Evolutionary conservation across 2,113 vertebrate genomes (phyloP), one percentile per base, ranked within the genome.

Genomic region (Carassius auratus): DNA sequence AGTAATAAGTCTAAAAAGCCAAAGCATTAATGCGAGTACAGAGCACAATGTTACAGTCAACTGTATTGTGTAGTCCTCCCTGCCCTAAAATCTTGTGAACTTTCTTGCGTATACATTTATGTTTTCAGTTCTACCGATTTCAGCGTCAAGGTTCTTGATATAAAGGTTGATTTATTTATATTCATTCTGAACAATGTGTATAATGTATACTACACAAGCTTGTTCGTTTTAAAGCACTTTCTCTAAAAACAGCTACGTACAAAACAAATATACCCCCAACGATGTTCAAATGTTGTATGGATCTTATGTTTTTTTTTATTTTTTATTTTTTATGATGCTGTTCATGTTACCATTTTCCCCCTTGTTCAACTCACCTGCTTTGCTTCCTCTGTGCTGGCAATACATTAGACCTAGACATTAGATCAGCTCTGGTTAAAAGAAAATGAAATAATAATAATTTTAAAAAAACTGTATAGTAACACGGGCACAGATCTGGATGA

Each of bases 401-500:
- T 74, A 77, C 80, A 45, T 45, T 61, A 26, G 33, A 77, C 5
- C 45, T 75, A 38, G 79, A 77, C 50, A 85, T 57, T 78, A 86
- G 26, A 66, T 66, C 52, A 69, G 87, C 76, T 59, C 66, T 71
- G 81, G 80, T 85, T 64, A 77, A 64, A 78, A 77, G 48, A 77
- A 66, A 36, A 38, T 33, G 50, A 74, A 62, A 38, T 38, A 55
- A 6, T 6, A 42, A 42, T 6, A 42, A 42, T 30, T 26, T 26
- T n/a, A 71, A 26, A 48, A 48, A 75, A 75, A 26, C 50, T 81
- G 64, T 69, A 69, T 52, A 55, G 17, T 73, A 68, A 84, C 55
- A 79, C 33, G 80, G 89, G 85, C 61, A 84, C 87, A 86, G 88
- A 84, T 84, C 87, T 88, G 89, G 87, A 88, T 55, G 68, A 87